Percentiles rank a stretch among this genome's conserved stretches.
These are phyloP conservation scores for Podarcis siculus DNA, from an alignment of 2,797 vertebrate species.

Conservation along the genomic window DNA sequence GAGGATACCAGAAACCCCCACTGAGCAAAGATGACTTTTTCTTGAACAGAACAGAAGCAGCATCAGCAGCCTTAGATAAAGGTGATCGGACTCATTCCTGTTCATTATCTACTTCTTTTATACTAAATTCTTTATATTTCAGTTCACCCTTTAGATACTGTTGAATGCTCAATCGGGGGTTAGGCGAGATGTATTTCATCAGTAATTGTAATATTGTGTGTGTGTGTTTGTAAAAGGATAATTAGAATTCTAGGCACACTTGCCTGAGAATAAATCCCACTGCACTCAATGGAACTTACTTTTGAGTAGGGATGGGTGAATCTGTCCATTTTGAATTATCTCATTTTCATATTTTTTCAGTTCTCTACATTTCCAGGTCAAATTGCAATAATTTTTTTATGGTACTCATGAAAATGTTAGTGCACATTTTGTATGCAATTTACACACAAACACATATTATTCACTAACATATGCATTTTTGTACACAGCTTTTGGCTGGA, in stretches of 20 bases:
- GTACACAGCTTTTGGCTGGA: no score
- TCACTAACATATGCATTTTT: no score
- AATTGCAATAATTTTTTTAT: no score
- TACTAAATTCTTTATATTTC: background rate
- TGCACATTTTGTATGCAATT: no score
- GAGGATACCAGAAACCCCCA: background rate
- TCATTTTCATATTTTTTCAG: no score
- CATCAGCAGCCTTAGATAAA: background rate
- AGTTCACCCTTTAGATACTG: slow-evolving; percentile 17
- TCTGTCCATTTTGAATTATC: no score
- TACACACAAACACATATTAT: no score
- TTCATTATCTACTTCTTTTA: slow-evolving; percentile 9
- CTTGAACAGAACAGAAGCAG: background rate
- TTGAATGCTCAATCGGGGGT: slow-evolving; percentile 29
- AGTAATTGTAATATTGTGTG: slow-evolving; percentile 77
- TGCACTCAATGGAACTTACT: background rate
- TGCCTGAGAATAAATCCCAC: background rate
- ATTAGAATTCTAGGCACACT: background rate
- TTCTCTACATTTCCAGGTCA: no score
- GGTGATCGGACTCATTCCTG: background rate
- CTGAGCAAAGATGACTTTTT: slow-evolving; percentile 7
- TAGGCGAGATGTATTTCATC: slow-evolving; percentile 39
- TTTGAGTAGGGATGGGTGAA: background rate
- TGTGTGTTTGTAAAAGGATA: background rate
- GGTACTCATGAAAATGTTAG: no score